phyloP scores from a whole-genome alignment of 92 coral and sea anemone species.

The Pocillopora grandis region DNA sequence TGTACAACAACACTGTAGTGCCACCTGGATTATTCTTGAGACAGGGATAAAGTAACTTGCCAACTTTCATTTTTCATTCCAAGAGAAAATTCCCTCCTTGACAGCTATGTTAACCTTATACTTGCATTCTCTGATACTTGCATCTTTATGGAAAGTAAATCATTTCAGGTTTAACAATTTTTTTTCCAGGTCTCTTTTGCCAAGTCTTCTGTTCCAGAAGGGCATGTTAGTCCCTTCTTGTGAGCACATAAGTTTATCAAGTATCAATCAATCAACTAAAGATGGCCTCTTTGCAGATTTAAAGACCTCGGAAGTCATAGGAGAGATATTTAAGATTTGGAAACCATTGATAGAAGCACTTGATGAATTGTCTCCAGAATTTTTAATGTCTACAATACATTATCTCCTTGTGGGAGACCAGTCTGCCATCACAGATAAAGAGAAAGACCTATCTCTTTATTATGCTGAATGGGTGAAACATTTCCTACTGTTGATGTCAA shows the following conservation, averaged over 20 bases:
- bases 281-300: background rate
- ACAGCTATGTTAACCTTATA: no score
- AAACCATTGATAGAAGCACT: slow-evolving; percentile 72
- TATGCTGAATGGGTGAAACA: slow-evolving; percentile 37
- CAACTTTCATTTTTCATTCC: no score
- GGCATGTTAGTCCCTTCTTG: slow-evolving; percentile 53
- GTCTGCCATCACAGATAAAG: background rate
- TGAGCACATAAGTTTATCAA: slow-evolving; percentile 32
- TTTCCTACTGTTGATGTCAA: slow-evolving; percentile 13
- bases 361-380: slow-evolving; percentile 66
- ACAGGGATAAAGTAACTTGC: no score
- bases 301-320: slow-evolving; percentile 39
- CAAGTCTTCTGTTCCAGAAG: slow-evolving; percentile 19
- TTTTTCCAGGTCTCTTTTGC: slow-evolving; percentile 9
- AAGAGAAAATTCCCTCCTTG: no score
- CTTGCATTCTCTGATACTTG: no score
- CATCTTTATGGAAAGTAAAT: no score
- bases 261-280: slow-evolving; percentile 16
- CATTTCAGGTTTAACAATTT: background rate
- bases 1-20: no score
- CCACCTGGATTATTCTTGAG: no score
- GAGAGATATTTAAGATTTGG: slow-evolving; percentile 58
- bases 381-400: slow-evolving; percentile 53
- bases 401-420: slow-evolving; percentile 40
- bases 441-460: background rate